These are phyloP conservation scores for Pipa parva DNA, from an alignment of 2,113 vertebrate species.

Conservation along the genomic window DNA sequence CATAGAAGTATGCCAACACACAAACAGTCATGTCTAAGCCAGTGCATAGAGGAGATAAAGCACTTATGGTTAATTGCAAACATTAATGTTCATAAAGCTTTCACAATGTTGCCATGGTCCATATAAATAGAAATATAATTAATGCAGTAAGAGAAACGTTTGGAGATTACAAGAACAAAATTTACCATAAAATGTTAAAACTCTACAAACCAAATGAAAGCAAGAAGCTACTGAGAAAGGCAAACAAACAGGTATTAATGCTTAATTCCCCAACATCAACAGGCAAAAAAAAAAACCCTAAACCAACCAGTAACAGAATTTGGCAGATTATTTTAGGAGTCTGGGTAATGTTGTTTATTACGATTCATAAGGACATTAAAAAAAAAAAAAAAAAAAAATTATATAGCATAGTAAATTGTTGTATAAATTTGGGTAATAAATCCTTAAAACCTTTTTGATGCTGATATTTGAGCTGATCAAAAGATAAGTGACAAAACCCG, in stretches of 20 bases:
- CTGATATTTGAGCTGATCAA: constrained; percentile 55
- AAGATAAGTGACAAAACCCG: constrained; percentile 57
- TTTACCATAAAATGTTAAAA: constrained; percentile 31
- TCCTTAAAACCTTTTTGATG: constrained; percentile 53
- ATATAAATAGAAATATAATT: constrained; percentile 47
- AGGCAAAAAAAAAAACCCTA: constrained; percentile 63
- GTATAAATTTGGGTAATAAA: constrained; percentile 65
- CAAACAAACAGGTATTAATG: constrained; percentile 62
- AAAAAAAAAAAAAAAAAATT: constrained; percentile 72
- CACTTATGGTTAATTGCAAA: constrained; percentile 97
- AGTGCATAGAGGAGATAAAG: constrained; percentile 98
- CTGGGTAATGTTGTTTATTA: no score
- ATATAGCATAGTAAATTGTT: constrained; percentile 59
- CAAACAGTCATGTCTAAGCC: constrained; percentile 93
- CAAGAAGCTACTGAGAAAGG: constrained; percentile 60
- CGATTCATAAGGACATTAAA: constrained; percentile 64
- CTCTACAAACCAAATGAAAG: constrained; percentile 46
- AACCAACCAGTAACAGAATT: constrained; percentile 63
- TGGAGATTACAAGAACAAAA: constrained; percentile 44
- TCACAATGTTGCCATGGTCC: constrained; percentile 60
- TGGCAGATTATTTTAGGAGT: constrained; percentile 63
- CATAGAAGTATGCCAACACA: constrained; percentile 88
- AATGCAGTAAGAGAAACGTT: constrained; percentile 45
- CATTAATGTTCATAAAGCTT: constrained; percentile 79
- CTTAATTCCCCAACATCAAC: constrained; percentile 54